These are phyloP conservation scores for Scopus umbretta DNA, from an alignment of 2,113 vertebrate species.

Conservation along the genomic window DNA sequence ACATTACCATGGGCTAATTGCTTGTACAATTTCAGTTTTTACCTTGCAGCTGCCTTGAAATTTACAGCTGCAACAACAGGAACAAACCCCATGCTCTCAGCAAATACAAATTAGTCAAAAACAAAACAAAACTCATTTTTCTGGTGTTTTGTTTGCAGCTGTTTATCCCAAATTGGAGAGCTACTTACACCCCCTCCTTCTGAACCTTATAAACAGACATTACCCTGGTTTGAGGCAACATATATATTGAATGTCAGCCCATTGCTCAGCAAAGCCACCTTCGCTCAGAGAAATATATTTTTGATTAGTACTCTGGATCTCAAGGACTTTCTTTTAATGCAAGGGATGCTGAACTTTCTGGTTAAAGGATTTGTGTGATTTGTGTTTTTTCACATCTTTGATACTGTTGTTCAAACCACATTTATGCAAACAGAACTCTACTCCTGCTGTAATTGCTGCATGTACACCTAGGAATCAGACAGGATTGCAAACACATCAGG, in stretches of 20 bases:
- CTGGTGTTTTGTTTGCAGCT: constrained; percentile 21
- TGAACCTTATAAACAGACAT: constrained; percentile 4
- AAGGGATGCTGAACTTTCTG: background rate
- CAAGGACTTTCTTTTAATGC: background rate
- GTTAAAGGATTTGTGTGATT: background rate
- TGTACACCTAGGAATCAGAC: background rate
- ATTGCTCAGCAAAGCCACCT: background rate
- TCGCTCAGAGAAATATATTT: background rate
- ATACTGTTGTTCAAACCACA: background rate
- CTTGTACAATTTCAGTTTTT: constrained; percentile 7
- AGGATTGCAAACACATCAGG: background rate
- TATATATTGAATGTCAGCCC: background rate
- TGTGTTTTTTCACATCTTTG: background rate
- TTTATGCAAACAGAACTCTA: background rate
- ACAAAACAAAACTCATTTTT: constrained; percentile 23
- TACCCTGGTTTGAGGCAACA: background rate
- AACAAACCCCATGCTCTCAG: background rate
- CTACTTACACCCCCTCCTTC: background rate
- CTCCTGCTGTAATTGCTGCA: background rate
- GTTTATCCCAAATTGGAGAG: constrained; percentile 11
- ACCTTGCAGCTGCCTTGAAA: constrained; percentile 22
- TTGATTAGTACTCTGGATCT: background rate
- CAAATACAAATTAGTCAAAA: constrained; percentile 34
- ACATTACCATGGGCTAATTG: constrained; percentile 34
- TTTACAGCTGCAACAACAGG: constrained; percentile 53